Evolutionary conservation across 92 coral and sea anemone species (phyloP).

Genomic region (Heliopora coerulea): DNA sequence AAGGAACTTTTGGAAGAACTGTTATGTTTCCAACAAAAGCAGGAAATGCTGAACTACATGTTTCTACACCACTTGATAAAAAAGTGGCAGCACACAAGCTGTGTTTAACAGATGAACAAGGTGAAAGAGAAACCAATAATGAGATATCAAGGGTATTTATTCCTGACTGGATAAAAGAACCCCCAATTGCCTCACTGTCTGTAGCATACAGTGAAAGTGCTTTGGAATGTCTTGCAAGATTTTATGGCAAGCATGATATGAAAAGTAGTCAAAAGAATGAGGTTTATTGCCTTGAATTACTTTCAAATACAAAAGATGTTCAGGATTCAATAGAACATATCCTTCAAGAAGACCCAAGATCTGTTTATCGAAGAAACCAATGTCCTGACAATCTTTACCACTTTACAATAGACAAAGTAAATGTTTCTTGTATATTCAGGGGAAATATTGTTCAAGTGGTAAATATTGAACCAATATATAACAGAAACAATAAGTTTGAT

Average conservation of each 20-base stretch:
- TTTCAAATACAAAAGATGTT: conserved; percentile 51
- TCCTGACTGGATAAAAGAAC: conserved; percentile 57
- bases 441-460: conserved; percentile 42
- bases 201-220: conserved; percentile 46
- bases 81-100: not conserved
- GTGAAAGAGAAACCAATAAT: not conserved
- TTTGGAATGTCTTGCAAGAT: conserved; percentile 36
- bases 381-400: conserved; percentile 52
- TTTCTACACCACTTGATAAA: not conserved
- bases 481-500: no score
- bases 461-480: conserved; percentile 45
- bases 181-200: conserved; percentile 46
- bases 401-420: conserved; percentile 60
- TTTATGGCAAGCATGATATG: conserved; percentile 49
- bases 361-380: conserved; percentile 54
- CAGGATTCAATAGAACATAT: conserved; percentile 48
- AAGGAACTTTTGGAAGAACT: not conserved
- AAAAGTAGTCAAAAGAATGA: not conserved
- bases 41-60: not conserved
- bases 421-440: conserved; percentile 58
- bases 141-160: not conserved
- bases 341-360: conserved; percentile 62
- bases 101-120: not conserved
- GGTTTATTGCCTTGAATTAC: conserved; percentile 46
- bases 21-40: not conserved